A percentile compares a stretch with the other conserved stretches of the same genome.
These are phyloP conservation scores for Eufriesea mexicana DNA, from an alignment of 1,140 invertebrate species.

Conservation along the genomic window DNA sequence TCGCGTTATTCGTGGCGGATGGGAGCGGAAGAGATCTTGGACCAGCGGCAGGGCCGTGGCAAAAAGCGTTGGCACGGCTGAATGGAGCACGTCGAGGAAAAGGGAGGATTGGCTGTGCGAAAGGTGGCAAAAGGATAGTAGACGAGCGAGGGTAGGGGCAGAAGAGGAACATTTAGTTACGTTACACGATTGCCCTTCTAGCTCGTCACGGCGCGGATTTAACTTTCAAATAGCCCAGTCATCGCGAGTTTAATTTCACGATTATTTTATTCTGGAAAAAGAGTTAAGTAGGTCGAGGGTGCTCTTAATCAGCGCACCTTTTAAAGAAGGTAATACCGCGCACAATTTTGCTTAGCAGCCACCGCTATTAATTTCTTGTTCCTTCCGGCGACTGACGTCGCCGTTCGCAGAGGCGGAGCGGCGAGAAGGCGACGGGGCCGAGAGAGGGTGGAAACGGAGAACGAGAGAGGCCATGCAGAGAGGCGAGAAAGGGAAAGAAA, in stretches of 20 bases:
- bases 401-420: not conserved
- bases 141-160: not conserved
- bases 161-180: conserved; percentile 18
- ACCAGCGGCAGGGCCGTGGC: too few relatives aligned
- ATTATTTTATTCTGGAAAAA: conserved; percentile 44
- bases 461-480: not conserved
- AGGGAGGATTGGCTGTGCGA: not conserved
- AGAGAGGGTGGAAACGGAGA: not conserved
- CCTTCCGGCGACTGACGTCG: conserved; percentile 12
- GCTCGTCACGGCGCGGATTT: conserved; percentile 27
- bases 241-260: conserved; percentile 46
- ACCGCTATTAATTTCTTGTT: conserved; percentile 51
- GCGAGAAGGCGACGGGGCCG: not conserved
- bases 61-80: conserved; percentile 10
- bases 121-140: not conserved
- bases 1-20: too few relatives aligned
- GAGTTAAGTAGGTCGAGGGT: conserved; percentile 49
- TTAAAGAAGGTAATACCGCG: conserved; percentile 49
- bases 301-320: conserved; percentile 48
- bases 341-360: conserved; percentile 42
- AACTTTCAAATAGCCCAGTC: conserved; percentile 43
- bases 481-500: not conserved
- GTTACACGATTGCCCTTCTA: conserved; percentile 44
- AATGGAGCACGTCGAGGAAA: not conserved
- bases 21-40: too few relatives aligned